Percentiles rank a stretch among this genome's conserved stretches.
phyloP scores from a whole-genome alignment of 2,888 invertebrate species.

The Heliconius hortense region DNA sequence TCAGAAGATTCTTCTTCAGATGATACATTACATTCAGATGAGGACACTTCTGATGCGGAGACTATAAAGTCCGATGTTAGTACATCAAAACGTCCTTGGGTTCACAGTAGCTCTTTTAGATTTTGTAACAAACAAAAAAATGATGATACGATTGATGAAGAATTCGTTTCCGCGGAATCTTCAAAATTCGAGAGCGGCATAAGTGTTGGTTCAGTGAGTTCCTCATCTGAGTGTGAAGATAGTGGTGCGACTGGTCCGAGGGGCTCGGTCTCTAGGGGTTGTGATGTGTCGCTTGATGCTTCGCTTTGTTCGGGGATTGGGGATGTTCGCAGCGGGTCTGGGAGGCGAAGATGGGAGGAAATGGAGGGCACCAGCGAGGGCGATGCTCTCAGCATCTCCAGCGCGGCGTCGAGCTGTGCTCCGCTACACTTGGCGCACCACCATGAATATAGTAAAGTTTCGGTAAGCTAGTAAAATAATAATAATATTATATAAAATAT shows the following conservation, averaged over 20 bases:
- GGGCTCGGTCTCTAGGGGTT: constrained; percentile 41
- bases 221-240: constrained; percentile 69
- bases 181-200: constrained; percentile 73
- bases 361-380: constrained; percentile 72
- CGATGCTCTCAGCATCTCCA: constrained; percentile 75
- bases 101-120: constrained; percentile 73
- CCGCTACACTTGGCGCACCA: constrained; percentile 71
- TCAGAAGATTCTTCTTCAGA: constrained; percentile 64
- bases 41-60: constrained; percentile 70
- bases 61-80: constrained; percentile 72
- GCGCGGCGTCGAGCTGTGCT: constrained; percentile 76
- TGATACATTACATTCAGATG: constrained; percentile 71
- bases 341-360: constrained; percentile 77
- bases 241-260: constrained; percentile 58
- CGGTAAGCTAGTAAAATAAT: constrained; percentile 60
- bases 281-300: constrained; percentile 59
- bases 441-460: constrained; percentile 75
- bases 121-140: constrained; percentile 61
- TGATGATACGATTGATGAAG: constrained; percentile 58
- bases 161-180: constrained; percentile 54
- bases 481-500: neutral
- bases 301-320: constrained; percentile 74
- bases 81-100: constrained; percentile 71
- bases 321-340: constrained; percentile 81
- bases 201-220: constrained; percentile 67